These are phyloP conservation scores for Ametastegia equiseti DNA, from an alignment of 2,888 invertebrate genomes.

Conservation along the genomic window DNA sequence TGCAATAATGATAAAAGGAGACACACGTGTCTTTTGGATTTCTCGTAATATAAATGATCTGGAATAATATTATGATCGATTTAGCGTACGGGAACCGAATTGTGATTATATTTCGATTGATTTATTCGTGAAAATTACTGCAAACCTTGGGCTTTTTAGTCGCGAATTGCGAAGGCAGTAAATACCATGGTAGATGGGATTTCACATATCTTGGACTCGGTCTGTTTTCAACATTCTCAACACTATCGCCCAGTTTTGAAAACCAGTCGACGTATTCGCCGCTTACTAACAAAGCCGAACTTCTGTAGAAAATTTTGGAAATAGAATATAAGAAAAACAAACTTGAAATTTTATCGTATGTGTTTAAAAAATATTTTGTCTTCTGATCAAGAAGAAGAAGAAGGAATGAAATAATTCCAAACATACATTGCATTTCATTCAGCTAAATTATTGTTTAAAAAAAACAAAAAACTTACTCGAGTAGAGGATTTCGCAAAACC, in stretches of 20 bases:
- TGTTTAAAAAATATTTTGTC: too few relatives aligned
- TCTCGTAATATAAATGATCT: constrained; percentile 92
- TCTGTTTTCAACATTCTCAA: constrained; percentile 83
- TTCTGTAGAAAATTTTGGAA: constrained; percentile 58
- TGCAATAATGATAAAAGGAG: constrained; percentile 91
- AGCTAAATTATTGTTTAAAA: too few relatives aligned
- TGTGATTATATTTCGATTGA: neutral
- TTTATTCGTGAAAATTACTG: too few relatives aligned
- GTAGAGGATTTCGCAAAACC: constrained; percentile 78
- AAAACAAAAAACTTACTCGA: constrained; percentile 65
- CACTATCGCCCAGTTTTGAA: constrained; percentile 81
- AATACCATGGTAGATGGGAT: constrained; percentile 85
- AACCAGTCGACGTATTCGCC: constrained; percentile 69
- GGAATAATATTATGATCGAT: constrained; percentile 41
- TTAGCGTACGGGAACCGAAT: neutral
- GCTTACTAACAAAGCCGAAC: constrained; percentile 68
- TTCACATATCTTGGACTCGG: constrained; percentile 87
- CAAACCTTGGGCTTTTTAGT: constrained; percentile 85
- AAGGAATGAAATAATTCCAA: too few relatives aligned
- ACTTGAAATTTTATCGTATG: too few relatives aligned
- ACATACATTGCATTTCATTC: neutral
- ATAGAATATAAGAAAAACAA: too few relatives aligned
- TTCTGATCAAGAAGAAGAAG: too few relatives aligned
- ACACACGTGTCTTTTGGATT: constrained; percentile 95
- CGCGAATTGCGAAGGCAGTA: constrained; percentile 80